phyloP scores from a whole-genome alignment of 1,140 invertebrate species.

The Ridgeia piscesae region DNA sequence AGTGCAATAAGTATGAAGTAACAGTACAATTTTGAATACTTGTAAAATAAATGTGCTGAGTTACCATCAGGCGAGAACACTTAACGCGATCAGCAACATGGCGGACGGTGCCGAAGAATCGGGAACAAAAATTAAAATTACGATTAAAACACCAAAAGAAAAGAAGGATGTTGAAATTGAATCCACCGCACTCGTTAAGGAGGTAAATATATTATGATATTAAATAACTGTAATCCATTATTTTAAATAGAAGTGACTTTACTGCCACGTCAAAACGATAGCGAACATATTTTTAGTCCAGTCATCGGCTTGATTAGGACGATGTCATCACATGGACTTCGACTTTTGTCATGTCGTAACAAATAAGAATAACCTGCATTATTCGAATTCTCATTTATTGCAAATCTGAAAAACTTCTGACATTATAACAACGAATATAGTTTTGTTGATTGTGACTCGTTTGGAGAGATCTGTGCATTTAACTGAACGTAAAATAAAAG shows the following conservation, averaged over 20 bases:
- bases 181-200: conserved; percentile 83
- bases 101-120: conserved; percentile 44
- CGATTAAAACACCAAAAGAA: conserved; percentile 95
- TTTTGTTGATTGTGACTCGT: not conserved
- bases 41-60: not conserved
- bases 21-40: not conserved
- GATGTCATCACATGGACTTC: conserved; percentile 24
- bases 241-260: conserved; percentile 22
- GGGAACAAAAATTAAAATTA: conserved; percentile 71
- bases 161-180: conserved; percentile 85
- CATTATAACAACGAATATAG: conserved; percentile 8
- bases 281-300: conserved; percentile 11
- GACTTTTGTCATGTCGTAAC: conserved; percentile 1
- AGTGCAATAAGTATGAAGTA: not conserved
- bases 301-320: not conserved
- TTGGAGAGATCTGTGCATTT: not conserved
- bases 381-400: conserved; percentile 21
- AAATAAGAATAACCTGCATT: conserved; percentile 11
- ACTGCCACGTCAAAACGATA: not conserved
- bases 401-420: not conserved
- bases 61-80: not conserved
- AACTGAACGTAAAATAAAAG: conserved; percentile 3
- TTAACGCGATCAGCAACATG: conserved; percentile 39
- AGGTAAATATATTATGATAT: conserved; percentile 68
- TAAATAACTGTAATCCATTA: conserved; percentile 15